Conservation (phyloP, 1,140 invertebrate genomes). For the Danaus plexippus region DNA sequence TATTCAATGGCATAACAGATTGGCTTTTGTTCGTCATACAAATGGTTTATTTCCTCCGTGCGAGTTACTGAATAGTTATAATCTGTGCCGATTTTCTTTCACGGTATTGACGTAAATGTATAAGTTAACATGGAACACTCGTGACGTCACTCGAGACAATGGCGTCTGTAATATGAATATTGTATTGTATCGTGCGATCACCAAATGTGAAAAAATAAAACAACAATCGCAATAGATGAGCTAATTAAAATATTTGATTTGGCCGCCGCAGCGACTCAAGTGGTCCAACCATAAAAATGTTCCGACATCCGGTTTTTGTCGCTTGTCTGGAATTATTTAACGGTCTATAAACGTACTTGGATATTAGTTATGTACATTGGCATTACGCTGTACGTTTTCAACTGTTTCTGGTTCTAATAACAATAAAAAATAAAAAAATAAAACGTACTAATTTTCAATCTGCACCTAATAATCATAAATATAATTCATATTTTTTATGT, state of each 20-base stretch:
- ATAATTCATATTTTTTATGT: too few relatives aligned
- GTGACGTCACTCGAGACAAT: not conserved
- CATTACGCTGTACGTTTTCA: not conserved
- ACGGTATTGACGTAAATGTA: too few relatives aligned
- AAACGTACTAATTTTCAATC: too few relatives aligned
- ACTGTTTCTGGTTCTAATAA: too few relatives aligned
- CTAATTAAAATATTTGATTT: constrained; percentile 32
- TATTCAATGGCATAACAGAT: too few relatives aligned
- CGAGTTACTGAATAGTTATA: too few relatives aligned
- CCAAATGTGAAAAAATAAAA: constrained; percentile 18
- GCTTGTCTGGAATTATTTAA: constrained; percentile 5
- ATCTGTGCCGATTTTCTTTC: not conserved
- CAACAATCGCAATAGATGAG: constrained; percentile 21
- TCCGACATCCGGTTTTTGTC: constrained; percentile 25
- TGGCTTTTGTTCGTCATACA: too few relatives aligned
- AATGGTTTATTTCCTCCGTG: too few relatives aligned
- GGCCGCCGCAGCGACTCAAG: constrained; percentile 16
- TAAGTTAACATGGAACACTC: too few relatives aligned
- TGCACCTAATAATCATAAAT: too few relatives aligned
- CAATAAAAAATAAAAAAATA: too few relatives aligned
- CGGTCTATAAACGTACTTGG: too few relatives aligned
- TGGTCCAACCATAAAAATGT: constrained; percentile 24
- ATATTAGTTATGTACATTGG: not conserved
- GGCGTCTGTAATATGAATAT: constrained; percentile 15
- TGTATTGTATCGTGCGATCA: constrained; percentile 9